These are phyloP conservation scores for Xerus rutilus DNA, from an alignment of 2,797 vertebrate genomes.

Conservation along the genomic window DNA sequence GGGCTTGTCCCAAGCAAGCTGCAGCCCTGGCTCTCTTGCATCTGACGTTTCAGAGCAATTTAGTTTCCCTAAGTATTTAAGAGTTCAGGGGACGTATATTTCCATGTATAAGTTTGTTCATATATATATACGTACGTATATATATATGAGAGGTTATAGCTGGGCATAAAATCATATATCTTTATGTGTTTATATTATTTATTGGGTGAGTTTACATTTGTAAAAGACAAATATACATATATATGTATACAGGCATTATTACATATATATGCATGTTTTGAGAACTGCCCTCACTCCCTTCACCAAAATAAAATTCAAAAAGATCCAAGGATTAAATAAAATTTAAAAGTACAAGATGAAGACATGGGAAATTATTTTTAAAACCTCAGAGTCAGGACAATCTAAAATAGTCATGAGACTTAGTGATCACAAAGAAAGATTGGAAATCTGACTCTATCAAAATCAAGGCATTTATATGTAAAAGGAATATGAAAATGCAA, in stretches of 20 bases:
- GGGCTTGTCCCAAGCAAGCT: neutral
- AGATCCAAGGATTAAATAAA: constrained; percentile 25
- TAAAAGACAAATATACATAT: constrained; percentile 26
- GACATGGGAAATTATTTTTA: neutral
- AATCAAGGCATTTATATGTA: neutral
- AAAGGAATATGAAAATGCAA: constrained; percentile 37
- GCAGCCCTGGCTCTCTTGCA: neutral
- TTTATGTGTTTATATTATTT: constrained; percentile 32
- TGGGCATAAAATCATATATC: neutral
- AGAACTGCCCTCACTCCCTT: neutral
- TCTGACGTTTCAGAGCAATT: neutral
- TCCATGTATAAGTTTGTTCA: constrained; percentile 9
- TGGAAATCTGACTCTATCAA: neutral
- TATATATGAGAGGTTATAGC: neutral
- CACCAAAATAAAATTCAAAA: constrained; percentile 48
- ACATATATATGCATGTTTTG: neutral
- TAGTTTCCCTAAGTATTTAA: constrained; percentile 3
- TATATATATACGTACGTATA: neutral
- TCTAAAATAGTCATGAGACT: neutral
- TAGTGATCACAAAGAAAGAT: neutral
- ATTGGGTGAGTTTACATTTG: neutral
- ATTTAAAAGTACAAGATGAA: constrained; percentile 19
- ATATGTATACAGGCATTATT: too few species aligned
- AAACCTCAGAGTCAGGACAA: neutral
- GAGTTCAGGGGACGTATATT: neutral